These are phyloP conservation scores for Aix galericulata DNA, from an alignment of 2,113 vertebrate species.

Conservation along the genomic window DNA sequence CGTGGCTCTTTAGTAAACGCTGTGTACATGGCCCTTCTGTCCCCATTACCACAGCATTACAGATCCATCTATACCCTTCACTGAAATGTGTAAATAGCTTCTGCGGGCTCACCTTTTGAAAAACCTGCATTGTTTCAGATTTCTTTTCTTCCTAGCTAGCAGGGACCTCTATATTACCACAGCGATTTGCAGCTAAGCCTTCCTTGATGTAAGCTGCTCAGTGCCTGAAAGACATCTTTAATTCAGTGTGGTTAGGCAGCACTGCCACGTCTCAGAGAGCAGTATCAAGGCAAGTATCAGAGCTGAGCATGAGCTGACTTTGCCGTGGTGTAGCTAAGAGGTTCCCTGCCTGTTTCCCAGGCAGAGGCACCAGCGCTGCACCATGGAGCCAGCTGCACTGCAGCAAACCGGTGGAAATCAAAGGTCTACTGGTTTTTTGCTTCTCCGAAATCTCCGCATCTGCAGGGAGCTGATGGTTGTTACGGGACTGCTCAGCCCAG, in stretches of 20 bases:
- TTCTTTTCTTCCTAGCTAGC: not conserved
- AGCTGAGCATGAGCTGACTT: not conserved
- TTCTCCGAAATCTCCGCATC: not conserved
- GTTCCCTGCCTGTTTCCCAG: not conserved
- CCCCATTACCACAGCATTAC: not conserved
- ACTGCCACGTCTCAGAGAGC: not conserved
- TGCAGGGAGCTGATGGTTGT: not conserved
- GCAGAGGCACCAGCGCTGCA: not conserved
- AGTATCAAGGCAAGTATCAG: not conserved
- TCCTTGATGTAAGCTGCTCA: not conserved
- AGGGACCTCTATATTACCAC: not conserved
- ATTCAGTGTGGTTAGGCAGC: not conserved
- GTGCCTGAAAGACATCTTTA: not conserved
- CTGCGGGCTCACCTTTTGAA: not conserved
- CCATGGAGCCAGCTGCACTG: not conserved
- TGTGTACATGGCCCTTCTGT: accelerated
- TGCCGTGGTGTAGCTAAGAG: not conserved
- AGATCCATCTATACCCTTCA: not conserved
- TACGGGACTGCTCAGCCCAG: not conserved
- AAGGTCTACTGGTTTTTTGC: not conserved
- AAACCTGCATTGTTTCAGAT: not conserved
- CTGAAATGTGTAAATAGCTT: not conserved
- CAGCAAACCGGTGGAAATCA: not conserved
- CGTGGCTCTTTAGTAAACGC: not conserved
- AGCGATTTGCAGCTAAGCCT: not conserved